phyloP scores from a whole-genome alignment of 2,888 invertebrate species.

The Rutpela maculata region DNA sequence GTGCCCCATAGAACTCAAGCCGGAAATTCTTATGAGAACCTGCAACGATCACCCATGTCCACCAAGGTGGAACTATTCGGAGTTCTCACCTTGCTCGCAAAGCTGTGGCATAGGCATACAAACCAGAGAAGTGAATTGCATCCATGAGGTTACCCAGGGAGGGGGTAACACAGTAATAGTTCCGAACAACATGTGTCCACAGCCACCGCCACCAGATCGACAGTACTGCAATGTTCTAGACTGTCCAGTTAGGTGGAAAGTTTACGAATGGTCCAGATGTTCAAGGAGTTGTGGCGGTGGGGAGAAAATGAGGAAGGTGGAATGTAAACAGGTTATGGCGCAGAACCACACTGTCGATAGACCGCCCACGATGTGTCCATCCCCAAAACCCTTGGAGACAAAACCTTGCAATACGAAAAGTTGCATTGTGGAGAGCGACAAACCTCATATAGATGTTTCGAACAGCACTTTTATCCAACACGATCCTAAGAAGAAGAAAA shows the following conservation, averaged over 20 bases:
- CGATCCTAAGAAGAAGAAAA: slow-evolving; percentile 87
- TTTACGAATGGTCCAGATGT: slow-evolving; percentile 93
- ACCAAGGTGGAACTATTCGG: slow-evolving; percentile 93
- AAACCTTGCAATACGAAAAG: slow-evolving; percentile 91
- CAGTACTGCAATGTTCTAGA: slow-evolving; percentile 95
- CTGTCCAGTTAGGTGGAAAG: slow-evolving; percentile 92
- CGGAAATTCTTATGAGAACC: slow-evolving; percentile 85
- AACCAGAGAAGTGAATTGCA: slow-evolving; percentile 91
- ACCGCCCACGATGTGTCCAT: slow-evolving; percentile 84
- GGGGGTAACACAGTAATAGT: slow-evolving; percentile 93
- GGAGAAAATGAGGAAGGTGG: slow-evolving; percentile 87
- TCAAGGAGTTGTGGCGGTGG: slow-evolving; percentile 96
- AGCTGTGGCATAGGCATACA: slow-evolving; percentile 96
- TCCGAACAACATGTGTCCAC: slow-evolving; percentile 95
- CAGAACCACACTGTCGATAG: slow-evolving; percentile 92
- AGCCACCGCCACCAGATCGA: slow-evolving; percentile 91
- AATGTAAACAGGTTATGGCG: slow-evolving; percentile 95
- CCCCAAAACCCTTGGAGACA: slow-evolving; percentile 84
- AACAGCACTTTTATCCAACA: slow-evolving; percentile 90
- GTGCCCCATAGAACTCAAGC: slow-evolving; percentile 91
- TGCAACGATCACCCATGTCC: slow-evolving; percentile 95
- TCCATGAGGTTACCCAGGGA: slow-evolving; percentile 90
- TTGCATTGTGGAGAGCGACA: slow-evolving; percentile 83
- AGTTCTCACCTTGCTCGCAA: slow-evolving; percentile 92
- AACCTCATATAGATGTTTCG: slow-evolving; percentile 85